phyloP scores from a whole-genome alignment of 2,888 invertebrate genomes.

The Adelphocoris suturalis region DNA sequence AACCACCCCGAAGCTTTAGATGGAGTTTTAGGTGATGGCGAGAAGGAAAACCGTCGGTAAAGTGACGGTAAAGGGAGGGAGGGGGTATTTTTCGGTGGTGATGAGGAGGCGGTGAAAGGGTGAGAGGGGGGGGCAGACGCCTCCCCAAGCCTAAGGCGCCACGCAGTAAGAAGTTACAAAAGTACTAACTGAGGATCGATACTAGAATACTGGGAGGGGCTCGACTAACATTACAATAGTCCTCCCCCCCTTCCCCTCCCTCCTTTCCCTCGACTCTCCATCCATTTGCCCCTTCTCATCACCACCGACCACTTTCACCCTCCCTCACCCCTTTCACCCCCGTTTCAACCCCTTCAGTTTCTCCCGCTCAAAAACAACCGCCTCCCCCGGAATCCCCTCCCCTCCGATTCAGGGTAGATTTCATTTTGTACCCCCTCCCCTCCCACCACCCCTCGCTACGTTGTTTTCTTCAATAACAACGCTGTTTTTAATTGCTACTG shows the following conservation, averaged over 20 bases:
- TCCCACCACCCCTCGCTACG: not conserved
- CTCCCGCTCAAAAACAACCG: slow-evolving; percentile 68
- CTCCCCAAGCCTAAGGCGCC: slow-evolving; percentile 73
- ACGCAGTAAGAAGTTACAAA: slow-evolving; percentile 76
- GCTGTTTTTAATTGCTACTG: slow-evolving; percentile 66
- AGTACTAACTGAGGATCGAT: slow-evolving; percentile 75
- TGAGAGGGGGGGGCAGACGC: slow-evolving; percentile 69
- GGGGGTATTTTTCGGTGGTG: slow-evolving; percentile 18
- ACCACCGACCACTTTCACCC: slow-evolving; percentile 40
- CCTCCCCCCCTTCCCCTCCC: slow-evolving; percentile 13
- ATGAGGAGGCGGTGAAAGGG: slow-evolving; percentile 42
- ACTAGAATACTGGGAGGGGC: slow-evolving; percentile 73
- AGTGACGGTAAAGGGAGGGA: slow-evolving; percentile 1
- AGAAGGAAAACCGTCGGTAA: slow-evolving; percentile 50
- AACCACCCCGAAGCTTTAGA: slow-evolving; percentile 26
- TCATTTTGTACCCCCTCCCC: slow-evolving; percentile 40
- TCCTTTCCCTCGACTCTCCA: not conserved
- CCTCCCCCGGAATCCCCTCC: not conserved
- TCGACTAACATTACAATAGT: slow-evolving; percentile 70
- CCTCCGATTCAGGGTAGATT: slow-evolving; percentile 32
- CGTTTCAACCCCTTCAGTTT: slow-evolving; percentile 38
- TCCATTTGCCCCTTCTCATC: slow-evolving; percentile 51
- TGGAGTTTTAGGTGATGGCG: slow-evolving; percentile 37
- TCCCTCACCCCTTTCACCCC: slow-evolving; percentile 2
- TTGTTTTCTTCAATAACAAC: slow-evolving; percentile 64